These are phyloP conservation scores for Ceratosolen fusciceps DNA, from an alignment of 1,140 invertebrate genomes.

Conservation along the genomic window DNA sequence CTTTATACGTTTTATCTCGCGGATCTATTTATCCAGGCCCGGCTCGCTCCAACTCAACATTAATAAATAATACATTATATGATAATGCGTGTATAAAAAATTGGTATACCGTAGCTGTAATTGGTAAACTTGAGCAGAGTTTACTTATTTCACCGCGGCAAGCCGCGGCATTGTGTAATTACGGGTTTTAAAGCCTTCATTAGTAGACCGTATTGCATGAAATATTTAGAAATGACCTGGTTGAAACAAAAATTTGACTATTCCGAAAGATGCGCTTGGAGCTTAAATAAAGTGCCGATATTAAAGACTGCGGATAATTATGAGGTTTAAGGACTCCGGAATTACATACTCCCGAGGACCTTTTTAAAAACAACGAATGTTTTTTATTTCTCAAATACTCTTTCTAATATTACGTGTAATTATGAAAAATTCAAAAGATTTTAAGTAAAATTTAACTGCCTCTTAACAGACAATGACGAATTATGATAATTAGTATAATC, in stretches of 20 bases:
- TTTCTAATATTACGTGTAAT: neutral
- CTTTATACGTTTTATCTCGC: too few species aligned
- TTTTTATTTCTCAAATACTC: neutral
- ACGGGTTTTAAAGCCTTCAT: neutral
- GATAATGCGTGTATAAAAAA: too few species aligned
- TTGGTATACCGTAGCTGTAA: neutral
- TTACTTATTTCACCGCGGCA: neutral
- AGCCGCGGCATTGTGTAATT: neutral
- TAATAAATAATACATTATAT: neutral
- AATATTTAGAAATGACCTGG: neutral
- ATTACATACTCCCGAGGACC: neutral
- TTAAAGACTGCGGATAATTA: neutral
- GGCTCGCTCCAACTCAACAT: neutral
- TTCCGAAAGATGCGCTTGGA: neutral
- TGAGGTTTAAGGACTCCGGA: neutral
- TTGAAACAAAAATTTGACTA: conserved; percentile 2
- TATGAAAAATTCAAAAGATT: too few species aligned
- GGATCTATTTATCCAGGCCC: neutral
- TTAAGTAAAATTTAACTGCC: too few species aligned
- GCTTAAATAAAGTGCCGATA: neutral
- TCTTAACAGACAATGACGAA: neutral
- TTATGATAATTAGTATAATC: too few species aligned
- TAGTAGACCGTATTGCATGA: neutral
- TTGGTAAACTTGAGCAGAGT: neutral
- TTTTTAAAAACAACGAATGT: neutral